These are phyloP conservation scores for Tangara arthus DNA, from an alignment of 2,797 vertebrate species.

Conservation along the genomic window DNA sequence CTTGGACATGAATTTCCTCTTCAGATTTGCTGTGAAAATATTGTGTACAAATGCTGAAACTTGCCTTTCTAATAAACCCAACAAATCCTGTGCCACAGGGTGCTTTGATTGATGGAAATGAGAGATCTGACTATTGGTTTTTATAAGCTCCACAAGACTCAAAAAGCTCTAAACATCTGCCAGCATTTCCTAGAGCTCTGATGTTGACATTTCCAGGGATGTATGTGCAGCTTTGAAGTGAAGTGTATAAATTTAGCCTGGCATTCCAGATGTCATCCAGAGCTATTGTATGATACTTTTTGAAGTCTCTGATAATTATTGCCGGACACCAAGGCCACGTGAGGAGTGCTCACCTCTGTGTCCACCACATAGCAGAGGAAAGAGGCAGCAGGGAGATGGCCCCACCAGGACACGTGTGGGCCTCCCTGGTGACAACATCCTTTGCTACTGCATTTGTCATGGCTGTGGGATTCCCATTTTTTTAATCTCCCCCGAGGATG, in stretches of 20 bases:
- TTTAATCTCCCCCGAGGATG: not conserved
- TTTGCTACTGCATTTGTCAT: not conserved
- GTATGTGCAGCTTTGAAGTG: conserved; percentile 1
- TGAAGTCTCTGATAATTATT: not conserved
- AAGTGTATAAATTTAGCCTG: not conserved
- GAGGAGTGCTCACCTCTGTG: not conserved
- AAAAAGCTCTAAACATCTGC: conserved; percentile 29
- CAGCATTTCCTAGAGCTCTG: conserved; percentile 1
- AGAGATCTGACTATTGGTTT: not conserved
- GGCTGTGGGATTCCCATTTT: not conserved
- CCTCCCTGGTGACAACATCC: not conserved
- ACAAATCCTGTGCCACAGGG: not conserved
- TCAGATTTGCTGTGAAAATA: not conserved
- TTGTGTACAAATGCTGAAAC: not conserved
- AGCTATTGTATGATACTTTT: not conserved
- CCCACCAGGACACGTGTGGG: rapidly evolving
- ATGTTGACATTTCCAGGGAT: conserved; percentile 18
- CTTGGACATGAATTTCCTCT: not conserved
- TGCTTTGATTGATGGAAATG: not conserved
- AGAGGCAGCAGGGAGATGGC: not conserved
- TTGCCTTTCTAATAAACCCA: not conserved
- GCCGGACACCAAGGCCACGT: not conserved
- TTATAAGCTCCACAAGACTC: not conserved
- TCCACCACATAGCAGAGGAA: not conserved
- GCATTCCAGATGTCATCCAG: conserved; percentile 1